These are phyloP conservation scores for Drosophila saltans DNA, from an alignment of 1,140 invertebrate genomes.

Conservation along the genomic window DNA sequence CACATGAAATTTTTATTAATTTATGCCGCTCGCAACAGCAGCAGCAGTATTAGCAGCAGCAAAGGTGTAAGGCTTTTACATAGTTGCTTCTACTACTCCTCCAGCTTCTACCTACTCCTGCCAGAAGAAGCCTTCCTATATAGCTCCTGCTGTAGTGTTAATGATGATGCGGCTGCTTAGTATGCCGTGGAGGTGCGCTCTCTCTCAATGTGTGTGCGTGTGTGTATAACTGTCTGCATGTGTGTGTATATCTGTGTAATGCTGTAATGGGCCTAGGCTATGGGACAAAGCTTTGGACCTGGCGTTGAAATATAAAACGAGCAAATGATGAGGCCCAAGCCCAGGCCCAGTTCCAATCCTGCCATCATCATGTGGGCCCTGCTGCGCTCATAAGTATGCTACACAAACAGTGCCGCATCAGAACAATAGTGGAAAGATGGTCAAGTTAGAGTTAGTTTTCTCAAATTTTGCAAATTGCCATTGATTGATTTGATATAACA, in stretches of 20 bases:
- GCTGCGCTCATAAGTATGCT: slow-evolving; percentile 53
- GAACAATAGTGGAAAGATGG: no score
- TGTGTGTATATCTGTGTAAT: slow-evolving; percentile 53
- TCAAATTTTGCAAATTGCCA: no score
- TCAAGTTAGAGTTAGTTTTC: no score
- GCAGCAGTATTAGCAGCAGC: slow-evolving; percentile 70
- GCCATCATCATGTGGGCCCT: slow-evolving; percentile 44
- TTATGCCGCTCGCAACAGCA: slow-evolving; percentile 81
- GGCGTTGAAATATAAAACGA: slow-evolving; percentile 73
- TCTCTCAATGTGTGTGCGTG: slow-evolving; percentile 37
- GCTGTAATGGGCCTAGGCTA: slow-evolving; percentile 45
- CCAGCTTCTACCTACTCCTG: slow-evolving; percentile 37
- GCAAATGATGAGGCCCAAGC: slow-evolving; percentile 64
- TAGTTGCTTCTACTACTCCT: slow-evolving; percentile 40
- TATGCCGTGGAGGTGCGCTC: slow-evolving; percentile 57
- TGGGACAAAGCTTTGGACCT: slow-evolving; percentile 28
- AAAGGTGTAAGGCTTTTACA: slow-evolving; percentile 57
- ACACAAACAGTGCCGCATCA: slow-evolving; percentile 21
- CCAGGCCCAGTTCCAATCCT: slow-evolving; percentile 9
- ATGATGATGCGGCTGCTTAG: slow-evolving; percentile 71
- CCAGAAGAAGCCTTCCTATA: slow-evolving; percentile 1
- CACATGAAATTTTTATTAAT: slow-evolving; percentile 83
- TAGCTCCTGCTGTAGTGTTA: slow-evolving; percentile 51
- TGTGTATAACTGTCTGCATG: slow-evolving; percentile 16
- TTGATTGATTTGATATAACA: no score